Percentiles rank a stretch among this genome's conserved stretches.
Conservation (phyloP, 2,888 invertebrate genomes). For the Hydrotaea diabolus region DNA sequence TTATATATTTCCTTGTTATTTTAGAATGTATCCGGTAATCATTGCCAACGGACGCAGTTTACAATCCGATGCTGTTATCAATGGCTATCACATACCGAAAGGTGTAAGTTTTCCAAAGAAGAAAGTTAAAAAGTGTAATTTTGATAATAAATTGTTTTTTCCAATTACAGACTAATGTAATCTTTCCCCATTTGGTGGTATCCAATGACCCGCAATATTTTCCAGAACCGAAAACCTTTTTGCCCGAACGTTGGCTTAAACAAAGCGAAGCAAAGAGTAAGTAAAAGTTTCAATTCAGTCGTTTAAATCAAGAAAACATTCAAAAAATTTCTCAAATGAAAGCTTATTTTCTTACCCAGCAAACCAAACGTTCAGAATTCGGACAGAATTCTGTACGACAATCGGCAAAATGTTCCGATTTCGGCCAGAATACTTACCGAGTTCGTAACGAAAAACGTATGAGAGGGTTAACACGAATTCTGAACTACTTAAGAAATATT, state of each 20-base stretch:
- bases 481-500: no score
- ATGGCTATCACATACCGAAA: slow-evolving; percentile 90
- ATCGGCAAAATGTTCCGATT: no score
- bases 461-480: no score
- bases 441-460: no score
- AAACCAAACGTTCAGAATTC: no score
- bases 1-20: not conserved
- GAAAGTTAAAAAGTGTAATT: not conserved
- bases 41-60: slow-evolving; percentile 90
- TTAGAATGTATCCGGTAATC: slow-evolving; percentile 90
- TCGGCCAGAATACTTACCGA: no score
- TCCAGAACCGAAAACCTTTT: slow-evolving; percentile 85
- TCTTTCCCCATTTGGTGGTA: slow-evolving; percentile 89
- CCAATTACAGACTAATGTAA: slow-evolving; percentile 86
- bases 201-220: slow-evolving; percentile 88
- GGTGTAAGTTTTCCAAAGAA: slow-evolving; percentile 83
- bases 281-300: no score
- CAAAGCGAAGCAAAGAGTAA: slow-evolving; percentile 77
- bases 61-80: slow-evolving; percentile 87
- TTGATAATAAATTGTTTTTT: not conserved
- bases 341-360: no score
- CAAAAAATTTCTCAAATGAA: no score
- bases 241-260: slow-evolving; percentile 91
- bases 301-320: no score
- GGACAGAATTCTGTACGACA: no score